Evolutionary conservation across 2,797 vertebrate genomes (phyloP).

Genomic region (Buceros bicornis): DNA sequence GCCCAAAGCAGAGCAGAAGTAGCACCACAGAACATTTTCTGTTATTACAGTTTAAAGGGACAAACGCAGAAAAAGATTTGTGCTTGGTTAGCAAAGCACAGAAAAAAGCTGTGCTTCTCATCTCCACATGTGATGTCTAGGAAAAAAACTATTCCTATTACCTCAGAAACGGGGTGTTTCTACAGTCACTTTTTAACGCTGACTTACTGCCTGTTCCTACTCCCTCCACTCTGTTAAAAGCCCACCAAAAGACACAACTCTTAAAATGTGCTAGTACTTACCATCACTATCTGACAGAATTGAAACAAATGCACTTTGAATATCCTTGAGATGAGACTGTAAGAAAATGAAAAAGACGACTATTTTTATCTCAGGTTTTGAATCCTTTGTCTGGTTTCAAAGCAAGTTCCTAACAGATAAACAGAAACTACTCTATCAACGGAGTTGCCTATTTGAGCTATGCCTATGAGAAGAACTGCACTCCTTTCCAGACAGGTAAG

Average conservation of each 20-base stretch:
- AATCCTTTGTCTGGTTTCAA: background rate
- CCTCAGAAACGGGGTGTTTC: background rate
- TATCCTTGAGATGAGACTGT: conserved; percentile 95
- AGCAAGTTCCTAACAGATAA: background rate
- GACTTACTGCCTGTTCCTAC: background rate
- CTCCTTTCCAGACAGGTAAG: background rate
- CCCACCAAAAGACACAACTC: background rate
- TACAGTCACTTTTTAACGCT: background rate
- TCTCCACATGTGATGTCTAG: rapidly evolving
- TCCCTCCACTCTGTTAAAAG: background rate
- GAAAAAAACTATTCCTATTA: background rate
- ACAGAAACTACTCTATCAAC: background rate
- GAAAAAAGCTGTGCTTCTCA: background rate
- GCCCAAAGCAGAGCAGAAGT: background rate
- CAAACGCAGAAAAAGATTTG: background rate
- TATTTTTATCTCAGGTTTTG: background rate
- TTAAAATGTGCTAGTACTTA: conserved; percentile 78
- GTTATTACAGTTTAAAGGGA: background rate
- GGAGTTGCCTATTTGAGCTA: background rate
- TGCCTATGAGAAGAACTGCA: background rate
- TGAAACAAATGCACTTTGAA: conserved; percentile 95
- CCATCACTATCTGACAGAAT: conserved; percentile 95
- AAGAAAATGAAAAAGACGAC: conserved; percentile 38
- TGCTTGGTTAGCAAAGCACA: background rate
- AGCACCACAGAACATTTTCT: background rate